These are phyloP conservation scores for Apostichopus japonicus DNA, from an alignment of 35 echinoderm and acorn worm species.

Conservation along the genomic window DNA sequence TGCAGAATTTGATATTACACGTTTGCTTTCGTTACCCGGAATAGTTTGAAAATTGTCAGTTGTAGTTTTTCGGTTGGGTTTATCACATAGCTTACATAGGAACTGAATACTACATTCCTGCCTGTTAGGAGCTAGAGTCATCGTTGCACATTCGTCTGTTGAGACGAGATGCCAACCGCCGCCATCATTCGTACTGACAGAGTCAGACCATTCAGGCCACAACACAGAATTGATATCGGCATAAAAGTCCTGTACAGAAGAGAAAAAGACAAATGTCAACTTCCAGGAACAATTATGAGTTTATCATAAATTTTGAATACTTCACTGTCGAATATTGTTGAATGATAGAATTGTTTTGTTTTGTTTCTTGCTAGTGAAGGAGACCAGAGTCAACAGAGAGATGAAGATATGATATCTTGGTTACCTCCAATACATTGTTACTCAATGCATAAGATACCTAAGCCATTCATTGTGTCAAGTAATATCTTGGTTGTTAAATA, in stretches of 20 bases:
- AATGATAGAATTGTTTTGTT: too few relatives aligned
- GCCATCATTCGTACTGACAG: not conserved
- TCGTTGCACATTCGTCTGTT: conserved; percentile 29
- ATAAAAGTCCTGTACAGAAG: conserved; percentile 26
- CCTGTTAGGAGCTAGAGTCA: conserved; percentile 4
- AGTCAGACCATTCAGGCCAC: not conserved
- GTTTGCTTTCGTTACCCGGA: not conserved
- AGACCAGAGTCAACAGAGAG: too few relatives aligned
- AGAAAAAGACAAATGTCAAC: not conserved
- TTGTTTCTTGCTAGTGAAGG: too few relatives aligned
- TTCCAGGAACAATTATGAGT: not conserved
- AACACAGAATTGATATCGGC: conserved; percentile 24
- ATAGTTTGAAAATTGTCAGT: not conserved
- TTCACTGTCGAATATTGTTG: not conserved
- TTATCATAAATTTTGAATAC: not conserved
- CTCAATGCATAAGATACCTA: too few relatives aligned
- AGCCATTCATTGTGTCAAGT: too few relatives aligned
- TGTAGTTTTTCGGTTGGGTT: not conserved
- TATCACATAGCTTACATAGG: conserved; percentile 1
- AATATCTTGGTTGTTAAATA: too few relatives aligned
- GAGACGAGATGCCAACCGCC: not conserved
- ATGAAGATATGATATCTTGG: too few relatives aligned
- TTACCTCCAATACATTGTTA: too few relatives aligned
- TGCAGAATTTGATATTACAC: too few relatives aligned
- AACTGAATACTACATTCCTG: conserved; percentile 31